A percentile compares a stretch with the other conserved stretches of the same genome.
Conservation (phyloP, 2,888 invertebrate genomes). For the Bombyx huttoni region DNA sequence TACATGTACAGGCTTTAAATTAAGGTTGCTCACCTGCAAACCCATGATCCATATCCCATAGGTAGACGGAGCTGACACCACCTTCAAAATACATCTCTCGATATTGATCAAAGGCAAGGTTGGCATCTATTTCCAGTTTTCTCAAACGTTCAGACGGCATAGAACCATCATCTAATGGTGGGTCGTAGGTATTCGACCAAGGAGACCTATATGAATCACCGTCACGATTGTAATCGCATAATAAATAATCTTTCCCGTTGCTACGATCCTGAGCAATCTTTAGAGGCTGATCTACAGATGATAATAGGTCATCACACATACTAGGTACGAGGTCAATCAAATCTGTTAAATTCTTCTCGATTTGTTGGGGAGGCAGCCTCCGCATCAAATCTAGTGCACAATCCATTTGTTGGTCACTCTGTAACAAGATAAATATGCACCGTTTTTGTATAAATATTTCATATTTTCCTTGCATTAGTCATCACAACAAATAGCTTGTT, state of each 20-base stretch:
- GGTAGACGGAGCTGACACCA: conserved; percentile 98
- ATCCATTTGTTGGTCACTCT: conserved; percentile 98
- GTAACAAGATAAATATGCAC: conserved; percentile 26
- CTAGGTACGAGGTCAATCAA: conserved; percentile 96
- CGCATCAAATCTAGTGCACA: conserved; percentile 99
- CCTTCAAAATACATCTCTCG: conserved; percentile 99
- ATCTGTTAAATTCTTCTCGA: conserved; percentile 98
- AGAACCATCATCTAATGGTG: conserved; percentile 97
- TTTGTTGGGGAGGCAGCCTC: conserved; percentile 98
- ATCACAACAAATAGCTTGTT: conserved; percentile 46
- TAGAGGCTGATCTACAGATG: conserved; percentile 97
- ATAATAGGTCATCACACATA: conserved; percentile 96
- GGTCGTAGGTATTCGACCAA: conserved; percentile 99
- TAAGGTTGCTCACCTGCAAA: conserved; percentile 81
- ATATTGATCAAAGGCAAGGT: conserved; percentile 98
- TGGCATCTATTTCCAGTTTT: conserved; percentile 97
- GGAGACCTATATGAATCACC: conserved; percentile 99
- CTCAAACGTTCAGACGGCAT: conserved; percentile 97
- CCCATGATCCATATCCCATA: conserved; percentile 99
- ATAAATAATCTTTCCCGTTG: conserved; percentile 95
- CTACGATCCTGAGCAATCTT: conserved; percentile 97
- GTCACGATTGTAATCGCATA: conserved; percentile 99
- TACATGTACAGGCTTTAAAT: too few species aligned
- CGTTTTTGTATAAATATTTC: conserved; percentile 16
- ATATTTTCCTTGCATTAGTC: conserved; percentile 53